Evolutionary conservation across 2,888 invertebrate species (phyloP).

Genomic region (Monopis laevigella): DNA sequence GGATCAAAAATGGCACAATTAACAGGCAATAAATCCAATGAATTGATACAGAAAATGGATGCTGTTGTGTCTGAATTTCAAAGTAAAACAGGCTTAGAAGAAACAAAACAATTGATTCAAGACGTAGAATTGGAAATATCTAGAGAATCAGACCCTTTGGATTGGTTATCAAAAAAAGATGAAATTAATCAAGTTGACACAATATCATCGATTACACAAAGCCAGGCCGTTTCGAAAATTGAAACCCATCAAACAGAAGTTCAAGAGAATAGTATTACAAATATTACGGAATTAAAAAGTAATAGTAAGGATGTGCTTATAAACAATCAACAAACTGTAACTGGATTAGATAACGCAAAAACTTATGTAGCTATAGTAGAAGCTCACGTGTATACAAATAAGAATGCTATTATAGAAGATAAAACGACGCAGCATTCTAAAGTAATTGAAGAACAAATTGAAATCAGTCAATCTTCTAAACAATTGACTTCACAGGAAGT

Average conservation of each 20-base stretch:
- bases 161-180: constrained; percentile 27
- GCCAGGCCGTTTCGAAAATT: constrained; percentile 34
- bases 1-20: constrained; percentile 50
- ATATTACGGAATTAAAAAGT: constrained; percentile 23
- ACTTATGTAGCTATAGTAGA: constrained; percentile 53
- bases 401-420: constrained; percentile 44
- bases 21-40: constrained; percentile 40
- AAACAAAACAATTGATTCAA: constrained; percentile 18
- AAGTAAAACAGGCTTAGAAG: constrained; percentile 35
- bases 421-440: constrained; percentile 30
- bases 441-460: constrained; percentile 26
- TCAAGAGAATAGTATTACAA: no score
- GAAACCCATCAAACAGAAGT: constrained; percentile 49
- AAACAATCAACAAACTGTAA: constrained; percentile 13
- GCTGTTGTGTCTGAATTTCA: constrained; percentile 51
- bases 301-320: neutral
- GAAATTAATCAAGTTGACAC: constrained; percentile 11
- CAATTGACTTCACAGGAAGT: constrained; percentile 22
- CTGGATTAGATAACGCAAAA: constrained; percentile 24
- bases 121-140: constrained; percentile 34
- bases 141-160: constrained; percentile 34
- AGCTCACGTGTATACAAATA: constrained; percentile 51
- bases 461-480: constrained; percentile 23
- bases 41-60: constrained; percentile 45
- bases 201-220: neutral